Percentiles rank a stretch among this genome's conserved stretches.
These are phyloP conservation scores for Haliaeetus leucogaster DNA, from an alignment of 2,113 vertebrate genomes.

Conservation along the genomic window DNA sequence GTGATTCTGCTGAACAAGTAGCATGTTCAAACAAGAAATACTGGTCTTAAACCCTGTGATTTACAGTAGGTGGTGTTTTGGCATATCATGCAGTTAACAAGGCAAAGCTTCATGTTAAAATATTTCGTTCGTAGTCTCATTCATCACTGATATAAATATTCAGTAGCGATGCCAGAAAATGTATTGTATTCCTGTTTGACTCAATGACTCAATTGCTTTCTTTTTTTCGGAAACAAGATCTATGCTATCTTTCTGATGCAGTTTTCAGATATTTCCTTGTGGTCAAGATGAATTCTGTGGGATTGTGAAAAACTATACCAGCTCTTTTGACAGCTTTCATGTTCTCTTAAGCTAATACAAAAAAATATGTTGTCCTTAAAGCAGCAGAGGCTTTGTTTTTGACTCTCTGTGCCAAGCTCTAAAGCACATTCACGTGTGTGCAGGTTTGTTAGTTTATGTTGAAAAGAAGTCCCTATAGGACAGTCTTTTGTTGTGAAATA, in stretches of 20 bases:
- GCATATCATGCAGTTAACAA: slow-evolving; percentile 73
- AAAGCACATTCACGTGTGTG: slow-evolving; percentile 19
- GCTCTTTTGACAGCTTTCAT: slow-evolving; percentile 40
- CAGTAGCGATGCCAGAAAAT: slow-evolving; percentile 59
- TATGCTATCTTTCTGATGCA: slow-evolving; percentile 39
- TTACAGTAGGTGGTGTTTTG: slow-evolving; percentile 78
- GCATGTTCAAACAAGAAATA: slow-evolving; percentile 80
- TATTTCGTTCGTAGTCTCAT: slow-evolving; percentile 67
- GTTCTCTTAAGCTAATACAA: background rate
- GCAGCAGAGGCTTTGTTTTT: slow-evolving; percentile 9
- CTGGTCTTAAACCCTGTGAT: slow-evolving; percentile 75
- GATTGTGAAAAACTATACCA: slow-evolving; percentile 21
- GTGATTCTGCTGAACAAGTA: slow-evolving; percentile 74
- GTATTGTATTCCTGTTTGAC: slow-evolving; percentile 62
- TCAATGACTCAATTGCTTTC: slow-evolving; percentile 54
- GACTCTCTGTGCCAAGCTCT: background rate
- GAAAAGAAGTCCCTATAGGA: slow-evolving; percentile 67
- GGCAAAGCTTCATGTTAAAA: slow-evolving; percentile 69
- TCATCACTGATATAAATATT: slow-evolving; percentile 72
- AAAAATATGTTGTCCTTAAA: slow-evolving; percentile 19
- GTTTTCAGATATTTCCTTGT: slow-evolving; percentile 51
- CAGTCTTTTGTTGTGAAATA: slow-evolving; percentile 71
- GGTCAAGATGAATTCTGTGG: slow-evolving; percentile 57
- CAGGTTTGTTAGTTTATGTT: slow-evolving; percentile 66
- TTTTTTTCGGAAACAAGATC: slow-evolving; percentile 54